A percentile compares a stretch with the other conserved stretches of the same genome.
phyloP scores from a whole-genome alignment of 2,797 vertebrate genomes.

The Aulostomus chinensis region DNA sequence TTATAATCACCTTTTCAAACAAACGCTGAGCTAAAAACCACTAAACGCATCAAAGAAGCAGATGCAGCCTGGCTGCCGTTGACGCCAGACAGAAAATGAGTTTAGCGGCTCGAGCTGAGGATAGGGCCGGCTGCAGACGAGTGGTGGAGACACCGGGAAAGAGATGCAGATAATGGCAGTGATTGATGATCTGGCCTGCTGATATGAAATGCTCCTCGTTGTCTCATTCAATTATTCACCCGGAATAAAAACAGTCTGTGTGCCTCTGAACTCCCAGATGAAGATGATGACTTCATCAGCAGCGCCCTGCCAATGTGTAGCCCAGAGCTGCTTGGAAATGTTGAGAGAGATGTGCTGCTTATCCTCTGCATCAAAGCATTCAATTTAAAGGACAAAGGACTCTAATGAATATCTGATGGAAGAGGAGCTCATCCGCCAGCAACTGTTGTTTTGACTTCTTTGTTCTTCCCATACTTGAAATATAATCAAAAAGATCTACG shows the following conservation, averaged over 20 bases:
- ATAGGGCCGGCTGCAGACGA: constrained; percentile 34
- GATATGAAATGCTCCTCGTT: constrained; percentile 65
- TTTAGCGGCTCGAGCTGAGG: constrained; percentile 40
- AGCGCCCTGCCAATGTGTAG: constrained; percentile 12
- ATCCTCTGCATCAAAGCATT: constrained; percentile 61
- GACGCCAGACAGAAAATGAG: constrained; percentile 57
- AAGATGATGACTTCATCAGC: constrained; percentile 71
- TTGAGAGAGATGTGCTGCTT: constrained; percentile 42
- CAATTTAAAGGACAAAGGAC: constrained; percentile 63
- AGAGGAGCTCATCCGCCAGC: constrained; percentile 42
- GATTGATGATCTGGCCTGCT: constrained; percentile 70
- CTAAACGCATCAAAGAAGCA: constrained; percentile 65
- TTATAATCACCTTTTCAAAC: constrained; percentile 68
- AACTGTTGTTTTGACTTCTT: constrained; percentile 43
- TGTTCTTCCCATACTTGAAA: constrained; percentile 38
- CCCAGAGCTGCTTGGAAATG: constrained; percentile 38
- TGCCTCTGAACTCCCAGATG: constrained; percentile 37
- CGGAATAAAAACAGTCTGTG: constrained; percentile 46
- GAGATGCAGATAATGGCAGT: constrained; percentile 59
- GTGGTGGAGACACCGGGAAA: constrained; percentile 42
- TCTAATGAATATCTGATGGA: constrained; percentile 65
- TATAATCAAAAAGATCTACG: constrained; percentile 27
- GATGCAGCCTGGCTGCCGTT: constrained; percentile 49
- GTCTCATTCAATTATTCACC: constrained; percentile 69
- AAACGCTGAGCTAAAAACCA: constrained; percentile 52